phyloP scores from a whole-genome alignment of 2,113 vertebrate species.

The Ariopsis seemanni region DNA sequence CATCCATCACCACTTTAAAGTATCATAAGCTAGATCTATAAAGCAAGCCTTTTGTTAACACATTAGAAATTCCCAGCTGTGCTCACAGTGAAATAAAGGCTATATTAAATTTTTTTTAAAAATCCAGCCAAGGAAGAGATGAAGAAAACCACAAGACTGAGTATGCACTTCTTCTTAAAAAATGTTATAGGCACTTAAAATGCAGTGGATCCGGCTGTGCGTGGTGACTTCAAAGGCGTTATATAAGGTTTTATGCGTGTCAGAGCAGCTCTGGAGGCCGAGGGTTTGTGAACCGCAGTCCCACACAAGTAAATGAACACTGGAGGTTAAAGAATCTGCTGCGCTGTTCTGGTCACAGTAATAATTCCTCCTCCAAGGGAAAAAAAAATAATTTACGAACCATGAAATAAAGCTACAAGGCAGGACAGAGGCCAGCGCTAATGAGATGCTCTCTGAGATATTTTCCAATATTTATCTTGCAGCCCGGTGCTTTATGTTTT shows the following conservation, averaged over 20 bases:
- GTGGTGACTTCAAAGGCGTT: slow-evolving; percentile 31
- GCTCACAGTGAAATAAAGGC: neutral
- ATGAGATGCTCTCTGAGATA: neutral
- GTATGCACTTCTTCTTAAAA: slow-evolving; percentile 16
- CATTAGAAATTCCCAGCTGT: neutral
- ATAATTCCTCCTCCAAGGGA: slow-evolving; percentile 18
- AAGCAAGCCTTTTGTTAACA: neutral
- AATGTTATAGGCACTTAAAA: slow-evolving; percentile 22
- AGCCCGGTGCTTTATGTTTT: neutral
- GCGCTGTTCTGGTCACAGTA: slow-evolving; percentile 12
- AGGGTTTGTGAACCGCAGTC: slow-evolving; percentile 29
- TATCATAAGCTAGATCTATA: neutral
- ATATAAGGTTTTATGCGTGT: slow-evolving; percentile 29
- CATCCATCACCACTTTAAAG: neutral
- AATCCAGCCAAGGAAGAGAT: neutral
- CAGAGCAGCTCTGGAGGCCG: slow-evolving; percentile 20
- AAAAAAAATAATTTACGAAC: slow-evolving; percentile 20
- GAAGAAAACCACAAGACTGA: neutral
- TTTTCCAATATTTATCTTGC: neutral
- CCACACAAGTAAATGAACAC: slow-evolving; percentile 36
- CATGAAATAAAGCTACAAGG: slow-evolving; percentile 23
- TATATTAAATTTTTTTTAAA: neutral
- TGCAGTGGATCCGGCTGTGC: neutral
- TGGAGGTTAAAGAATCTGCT: slow-evolving; percentile 26
- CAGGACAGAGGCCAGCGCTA: slow-evolving; percentile 3